Evolutionary conservation across 2,797 vertebrate genomes (phyloP).

Genomic region (Pygocentrus nattereri): DNA sequence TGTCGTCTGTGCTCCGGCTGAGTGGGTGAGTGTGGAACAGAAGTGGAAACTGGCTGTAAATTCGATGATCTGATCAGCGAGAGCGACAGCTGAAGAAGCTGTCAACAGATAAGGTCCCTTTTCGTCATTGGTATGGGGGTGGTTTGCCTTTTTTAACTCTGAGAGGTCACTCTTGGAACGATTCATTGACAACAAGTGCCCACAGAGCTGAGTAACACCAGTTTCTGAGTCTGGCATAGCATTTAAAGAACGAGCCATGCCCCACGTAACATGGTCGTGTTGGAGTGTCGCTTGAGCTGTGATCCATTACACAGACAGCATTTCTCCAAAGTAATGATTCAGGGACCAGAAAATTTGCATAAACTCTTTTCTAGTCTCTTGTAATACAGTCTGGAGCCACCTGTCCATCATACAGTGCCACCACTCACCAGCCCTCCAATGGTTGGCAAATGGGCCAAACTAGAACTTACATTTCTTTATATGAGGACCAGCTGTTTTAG

Average conservation of each 20-base stretch:
- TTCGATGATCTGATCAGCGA: background rate
- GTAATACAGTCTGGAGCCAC: background rate
- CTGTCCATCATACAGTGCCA: background rate
- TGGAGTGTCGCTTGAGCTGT: background rate
- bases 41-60: background rate
- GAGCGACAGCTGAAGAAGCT: background rate
- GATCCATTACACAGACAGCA: background rate
- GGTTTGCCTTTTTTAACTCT: conserved; percentile 10
- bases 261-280: too few relatives aligned
- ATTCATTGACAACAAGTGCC: background rate
- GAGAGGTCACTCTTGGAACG: background rate
- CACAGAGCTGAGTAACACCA: background rate
- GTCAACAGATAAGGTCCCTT: background rate
- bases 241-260: too few relatives aligned
- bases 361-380: background rate
- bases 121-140: background rate
- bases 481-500: too few relatives aligned
- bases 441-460: too few relatives aligned
- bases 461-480: too few relatives aligned
- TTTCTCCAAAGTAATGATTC: background rate
- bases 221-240: background rate
- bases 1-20: background rate
- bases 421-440: too few relatives aligned
- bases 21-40: background rate
- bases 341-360: background rate